Evolutionary conservation across 2,113 vertebrate species (phyloP).

Genomic region (Puntigrus tetrazona): DNA sequence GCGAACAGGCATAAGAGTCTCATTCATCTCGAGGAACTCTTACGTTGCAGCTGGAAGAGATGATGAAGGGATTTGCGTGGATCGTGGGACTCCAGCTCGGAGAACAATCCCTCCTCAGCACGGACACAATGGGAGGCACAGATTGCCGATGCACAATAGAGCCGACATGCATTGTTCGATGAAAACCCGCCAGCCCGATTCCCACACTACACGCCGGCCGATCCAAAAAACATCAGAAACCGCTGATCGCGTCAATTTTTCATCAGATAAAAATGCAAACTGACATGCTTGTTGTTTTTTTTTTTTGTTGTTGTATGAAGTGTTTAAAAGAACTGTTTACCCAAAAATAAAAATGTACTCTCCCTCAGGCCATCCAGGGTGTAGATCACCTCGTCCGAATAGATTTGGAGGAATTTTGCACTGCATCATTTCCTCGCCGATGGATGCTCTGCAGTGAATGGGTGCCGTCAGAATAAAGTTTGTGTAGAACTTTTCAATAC

Average conservation of each 20-base stretch:
- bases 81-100: not conserved
- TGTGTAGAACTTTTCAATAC: too few relatives aligned
- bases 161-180: constrained; percentile 4
- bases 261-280: not conserved
- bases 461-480: not conserved
- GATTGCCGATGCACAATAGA: constrained; percentile 27
- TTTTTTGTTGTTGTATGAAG: not conserved
- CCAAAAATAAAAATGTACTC: not conserved
- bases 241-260: not conserved
- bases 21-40: not conserved
- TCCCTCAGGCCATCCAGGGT: not conserved
- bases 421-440: not conserved
- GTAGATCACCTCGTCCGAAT: not conserved
- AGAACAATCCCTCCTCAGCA: constrained; percentile 13
- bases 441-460: not conserved
- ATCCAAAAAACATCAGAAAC: not conserved
- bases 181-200: constrained; percentile 7
- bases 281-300: not conserved
- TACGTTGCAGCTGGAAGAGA: not conserved
- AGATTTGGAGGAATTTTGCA: not conserved
- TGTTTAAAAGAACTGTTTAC: not conserved
- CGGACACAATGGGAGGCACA: constrained; percentile 20
- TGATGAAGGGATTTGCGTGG: constrained; percentile 13
- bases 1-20: not conserved
- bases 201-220: constrained; percentile 8